Percentiles rank a stretch among this genome's conserved stretches.
These are phyloP conservation scores for Entomyzon cyanotis DNA, from an alignment of 2,113 vertebrate genomes.

Conservation along the genomic window DNA sequence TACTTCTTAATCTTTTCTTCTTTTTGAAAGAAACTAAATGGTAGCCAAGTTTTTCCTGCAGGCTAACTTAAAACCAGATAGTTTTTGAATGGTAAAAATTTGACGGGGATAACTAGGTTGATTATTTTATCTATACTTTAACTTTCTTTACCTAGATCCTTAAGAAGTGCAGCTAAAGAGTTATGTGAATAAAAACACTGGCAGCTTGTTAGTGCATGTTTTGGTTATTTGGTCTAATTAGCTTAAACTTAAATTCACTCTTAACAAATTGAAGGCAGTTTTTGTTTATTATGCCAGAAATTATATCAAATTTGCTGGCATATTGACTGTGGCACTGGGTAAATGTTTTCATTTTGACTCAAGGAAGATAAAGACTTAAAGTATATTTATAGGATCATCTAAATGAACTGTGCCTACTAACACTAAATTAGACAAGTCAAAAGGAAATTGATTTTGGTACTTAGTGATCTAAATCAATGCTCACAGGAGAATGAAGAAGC, in stretches of 20 bases:
- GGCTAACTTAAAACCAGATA: neutral
- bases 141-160: slow-evolving; percentile 48
- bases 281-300: slow-evolving; percentile 13
- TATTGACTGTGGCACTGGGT: neutral
- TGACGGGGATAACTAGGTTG: slow-evolving; percentile 12
- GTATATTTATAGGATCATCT: slow-evolving; percentile 7
- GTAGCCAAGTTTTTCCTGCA: neutral
- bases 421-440: neutral
- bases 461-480: neutral
- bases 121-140: slow-evolving; percentile 29
- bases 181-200: slow-evolving; percentile 30
- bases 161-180: slow-evolving; percentile 10
- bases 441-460: neutral
- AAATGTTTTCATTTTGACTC: slow-evolving; percentile 4
- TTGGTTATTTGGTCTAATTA: slow-evolving; percentile 61
- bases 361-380: slow-evolving; percentile 16
- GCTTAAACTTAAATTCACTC: slow-evolving; percentile 39
- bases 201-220: slow-evolving; percentile 16
- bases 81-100: slow-evolving; percentile 26
- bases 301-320: neutral
- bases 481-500: neutral
- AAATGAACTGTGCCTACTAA: neutral
- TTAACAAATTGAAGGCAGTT: slow-evolving; percentile 46
- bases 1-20: neutral
- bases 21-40: neutral